phyloP scores from a whole-genome alignment of 2,797 vertebrate genomes.

The Peromyscus attwateri region DNA sequence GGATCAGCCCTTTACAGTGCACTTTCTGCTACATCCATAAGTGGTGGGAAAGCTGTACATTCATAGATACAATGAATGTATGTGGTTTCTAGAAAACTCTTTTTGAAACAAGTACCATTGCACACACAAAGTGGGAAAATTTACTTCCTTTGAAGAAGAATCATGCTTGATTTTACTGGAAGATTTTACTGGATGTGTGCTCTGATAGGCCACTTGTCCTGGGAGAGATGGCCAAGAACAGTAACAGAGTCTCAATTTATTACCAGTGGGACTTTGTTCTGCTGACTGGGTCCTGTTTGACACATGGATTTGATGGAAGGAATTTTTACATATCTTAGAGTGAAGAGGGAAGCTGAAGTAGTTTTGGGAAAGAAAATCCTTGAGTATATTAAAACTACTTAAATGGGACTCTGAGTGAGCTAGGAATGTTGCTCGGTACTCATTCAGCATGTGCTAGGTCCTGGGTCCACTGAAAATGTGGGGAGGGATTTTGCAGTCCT shows the following conservation, averaged over 20 bases:
- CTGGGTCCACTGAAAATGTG: neutral
- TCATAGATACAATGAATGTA: neutral
- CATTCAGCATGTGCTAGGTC: neutral
- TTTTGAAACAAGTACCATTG: neutral
- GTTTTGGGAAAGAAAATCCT: neutral
- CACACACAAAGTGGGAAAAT: neutral
- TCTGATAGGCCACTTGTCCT: neutral
- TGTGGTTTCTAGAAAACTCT: neutral
- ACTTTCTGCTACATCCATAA: neutral
- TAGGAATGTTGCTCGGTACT: too few species aligned
- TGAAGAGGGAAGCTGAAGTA: neutral
- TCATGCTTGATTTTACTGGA: neutral
- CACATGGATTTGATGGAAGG: neutral
- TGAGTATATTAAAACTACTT: neutral
- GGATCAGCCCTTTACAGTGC: neutral
- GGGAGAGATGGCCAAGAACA: neutral
- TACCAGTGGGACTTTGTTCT: neutral
- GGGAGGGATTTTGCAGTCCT: neutral
- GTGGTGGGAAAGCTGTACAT: neutral
- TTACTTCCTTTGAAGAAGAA: neutral
- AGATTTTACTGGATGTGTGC: neutral
- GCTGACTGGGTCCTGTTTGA: neutral
- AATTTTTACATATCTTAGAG: neutral
- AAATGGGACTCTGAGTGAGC: neutral
- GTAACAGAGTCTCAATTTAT: too few species aligned